A percentile compares a stretch with the other conserved stretches of the same genome.
phyloP scores from a whole-genome alignment of 2,113 vertebrate species.

The Rhinopithecus roxellana region DNA sequence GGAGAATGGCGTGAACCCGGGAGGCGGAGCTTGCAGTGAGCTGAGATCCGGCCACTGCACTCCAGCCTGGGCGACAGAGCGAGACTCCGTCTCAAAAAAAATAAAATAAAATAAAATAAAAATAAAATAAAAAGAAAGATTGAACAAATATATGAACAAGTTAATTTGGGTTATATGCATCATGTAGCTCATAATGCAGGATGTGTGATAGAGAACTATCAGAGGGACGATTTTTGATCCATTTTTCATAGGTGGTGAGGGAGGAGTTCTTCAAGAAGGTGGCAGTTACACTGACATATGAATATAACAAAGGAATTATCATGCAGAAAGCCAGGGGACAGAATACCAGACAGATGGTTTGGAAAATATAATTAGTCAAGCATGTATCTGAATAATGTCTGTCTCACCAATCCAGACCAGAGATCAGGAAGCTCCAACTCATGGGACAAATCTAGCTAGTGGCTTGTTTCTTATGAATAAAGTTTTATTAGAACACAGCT shows the following conservation, averaged over 20 bases:
- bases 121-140: not conserved
- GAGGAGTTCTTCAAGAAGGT: not conserved
- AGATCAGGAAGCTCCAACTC: not conserved
- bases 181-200: not conserved
- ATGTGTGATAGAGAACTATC: not conserved
- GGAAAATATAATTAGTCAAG: not conserved
- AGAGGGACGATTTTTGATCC: not conserved
- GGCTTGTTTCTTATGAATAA: not conserved
- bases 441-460: not conserved
- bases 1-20: no score
- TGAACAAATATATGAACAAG: not conserved
- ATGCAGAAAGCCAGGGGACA: not conserved
- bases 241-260: not conserved
- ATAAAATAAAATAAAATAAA: not conserved
- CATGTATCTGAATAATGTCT: not conserved
- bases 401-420: not conserved
- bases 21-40: no score
- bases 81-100: no score
- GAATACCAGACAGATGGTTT: not conserved
- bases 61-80: no score
- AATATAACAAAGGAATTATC: not conserved
- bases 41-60: no score
- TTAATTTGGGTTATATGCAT: not conserved
- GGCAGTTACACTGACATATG: not conserved
- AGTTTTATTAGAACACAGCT: not conserved